Percentiles rank a stretch among this genome's conserved stretches.
Conservation (phyloP, 2,888 invertebrate genomes). For the Pteria penguin region DNA sequence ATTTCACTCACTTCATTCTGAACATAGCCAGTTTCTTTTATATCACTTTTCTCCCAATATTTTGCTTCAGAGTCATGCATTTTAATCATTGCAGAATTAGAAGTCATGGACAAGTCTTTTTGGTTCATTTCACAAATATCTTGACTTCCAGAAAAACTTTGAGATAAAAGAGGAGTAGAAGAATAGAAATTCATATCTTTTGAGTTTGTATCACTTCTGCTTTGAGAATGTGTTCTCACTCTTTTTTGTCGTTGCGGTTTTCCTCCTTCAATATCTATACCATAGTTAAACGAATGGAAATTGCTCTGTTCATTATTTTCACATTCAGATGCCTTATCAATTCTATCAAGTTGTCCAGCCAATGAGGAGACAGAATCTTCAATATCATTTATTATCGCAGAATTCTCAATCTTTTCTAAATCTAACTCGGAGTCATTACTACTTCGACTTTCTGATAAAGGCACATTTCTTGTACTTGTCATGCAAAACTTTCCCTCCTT, state of each 20-base stretch:
- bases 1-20: too few species aligned
- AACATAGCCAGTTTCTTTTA: neutral
- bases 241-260: constrained; percentile 25
- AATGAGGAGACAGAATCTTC: too few species aligned
- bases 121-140: neutral
- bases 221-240: neutral
- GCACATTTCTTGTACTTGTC: neutral
- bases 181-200: constrained; percentile 29
- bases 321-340: too few species aligned
- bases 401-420: constrained; percentile 5
- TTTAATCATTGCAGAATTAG: neutral
- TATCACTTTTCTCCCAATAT: neutral
- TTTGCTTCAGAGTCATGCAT: neutral
- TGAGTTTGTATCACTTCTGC: constrained; percentile 16
- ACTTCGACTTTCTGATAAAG: neutral
- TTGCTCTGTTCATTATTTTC: too few species aligned
- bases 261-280: too few species aligned
- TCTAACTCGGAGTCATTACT: neutral
- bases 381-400: neutral
- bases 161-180: neutral
- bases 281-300: too few species aligned
- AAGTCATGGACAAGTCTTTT: neutral
- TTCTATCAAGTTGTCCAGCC: too few species aligned
- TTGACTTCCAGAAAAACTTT: too few species aligned
- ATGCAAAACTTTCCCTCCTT: neutral